These are phyloP conservation scores for Cygnus atratus DNA, from an alignment of 2,113 vertebrate genomes.

Conservation along the genomic window DNA sequence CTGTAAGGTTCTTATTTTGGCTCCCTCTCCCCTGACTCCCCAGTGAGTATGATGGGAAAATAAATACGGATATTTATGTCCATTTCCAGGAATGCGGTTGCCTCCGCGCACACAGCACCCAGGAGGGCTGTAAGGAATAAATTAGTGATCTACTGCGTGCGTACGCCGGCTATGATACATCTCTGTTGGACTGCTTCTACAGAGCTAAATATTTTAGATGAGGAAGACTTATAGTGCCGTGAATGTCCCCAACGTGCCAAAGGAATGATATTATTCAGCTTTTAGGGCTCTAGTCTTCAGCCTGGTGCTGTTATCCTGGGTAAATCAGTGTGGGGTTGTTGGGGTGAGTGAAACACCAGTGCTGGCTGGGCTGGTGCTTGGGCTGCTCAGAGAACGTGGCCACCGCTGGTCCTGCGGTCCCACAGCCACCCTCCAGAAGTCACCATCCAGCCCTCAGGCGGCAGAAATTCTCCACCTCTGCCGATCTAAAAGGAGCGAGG, in stretches of 20 bases:
- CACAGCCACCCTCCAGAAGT: background rate
- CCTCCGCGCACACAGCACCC: constrained; percentile 22
- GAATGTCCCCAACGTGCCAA: constrained; percentile 15
- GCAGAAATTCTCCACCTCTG: background rate
- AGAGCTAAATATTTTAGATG: constrained; percentile 16
- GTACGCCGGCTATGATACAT: background rate
- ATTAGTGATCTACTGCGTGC: background rate
- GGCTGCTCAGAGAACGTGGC: background rate
- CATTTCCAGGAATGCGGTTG: constrained; percentile 12
- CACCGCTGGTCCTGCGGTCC: background rate
- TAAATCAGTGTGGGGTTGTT: background rate
- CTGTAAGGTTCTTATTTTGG: constrained; percentile 29
- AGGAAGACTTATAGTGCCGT: background rate
- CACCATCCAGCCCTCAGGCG: fast-evolving
- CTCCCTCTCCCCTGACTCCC: constrained; percentile 27
- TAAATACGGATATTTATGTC: constrained; percentile 57
- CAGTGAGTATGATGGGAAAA: constrained; percentile 49
- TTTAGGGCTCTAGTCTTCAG: background rate
- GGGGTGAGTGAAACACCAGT: background rate
- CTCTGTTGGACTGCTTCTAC: background rate
- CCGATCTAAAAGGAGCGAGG: background rate
- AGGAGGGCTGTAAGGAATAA: constrained; percentile 26
- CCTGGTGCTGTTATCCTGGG: background rate
- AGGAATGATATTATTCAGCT: background rate
- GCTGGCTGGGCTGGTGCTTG: background rate